Evolutionary conservation across 2,888 invertebrate species (phyloP), one percentile per base, ranked within the genome.

Genomic region (Rhagium mordax): DNA sequence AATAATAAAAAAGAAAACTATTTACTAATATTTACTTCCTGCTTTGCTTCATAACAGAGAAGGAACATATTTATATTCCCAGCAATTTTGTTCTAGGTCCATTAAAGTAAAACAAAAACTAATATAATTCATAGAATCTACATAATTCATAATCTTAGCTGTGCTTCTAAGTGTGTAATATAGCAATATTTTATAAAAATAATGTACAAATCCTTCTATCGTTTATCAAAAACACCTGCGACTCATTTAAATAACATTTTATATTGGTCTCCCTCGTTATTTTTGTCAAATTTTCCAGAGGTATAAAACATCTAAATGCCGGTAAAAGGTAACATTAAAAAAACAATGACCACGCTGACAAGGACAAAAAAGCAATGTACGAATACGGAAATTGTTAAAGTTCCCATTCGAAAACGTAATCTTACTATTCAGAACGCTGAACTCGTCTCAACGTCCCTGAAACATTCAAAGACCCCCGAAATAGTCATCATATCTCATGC

Each of bases 391-490:
- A 77, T 78, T 72, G 72, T 74, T 75, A 41, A 51, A 69, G 68
- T 73, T 75, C 75, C 72, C 75, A 73, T 75, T 75, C 70, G 51
- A 77, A 68, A 75, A 72, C 77, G 75, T 77, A 77, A 77, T 78
- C 76, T 76, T 78, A 78, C 72, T 69, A 74, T 74, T 77, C 72
- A 76, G 81, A 80, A 77, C 81, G 78, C 72, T 81, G 81, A 81
- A 81, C 81, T 71, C 74, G 65, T 55, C 66, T n/a, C 59, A 74
- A 70, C 76, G 80, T 78, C 81, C 80, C 78, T 81, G 80, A 78
- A 79, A 76, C 72, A 78, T 74, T 74, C 79, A 80, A 81, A 79
- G 79, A 79, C 80, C 81, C 70, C 78, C 55, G 47, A 57, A 67
- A 67, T 55, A 55, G 67, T 55, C 67, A 57, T 55, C 67, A 55